Base-by-base conservation (phyloP, 2,797 vertebrate species). In the Danio choprae region DNA sequence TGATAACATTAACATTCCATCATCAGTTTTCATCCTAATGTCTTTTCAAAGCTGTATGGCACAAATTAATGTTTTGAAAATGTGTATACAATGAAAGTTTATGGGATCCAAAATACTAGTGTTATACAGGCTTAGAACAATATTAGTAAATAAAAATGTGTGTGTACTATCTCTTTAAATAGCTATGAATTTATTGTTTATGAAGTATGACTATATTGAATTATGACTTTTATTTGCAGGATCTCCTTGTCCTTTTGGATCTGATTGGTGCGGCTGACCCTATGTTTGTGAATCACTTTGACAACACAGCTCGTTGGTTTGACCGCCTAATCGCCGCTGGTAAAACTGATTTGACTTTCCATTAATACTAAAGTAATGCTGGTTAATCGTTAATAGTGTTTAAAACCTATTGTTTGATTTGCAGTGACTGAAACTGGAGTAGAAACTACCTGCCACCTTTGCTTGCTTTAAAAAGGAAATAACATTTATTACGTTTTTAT, bases 161-260 rank as follows among this genome's bases (percentile, higher is more conserved):
- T 5, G 11, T 71, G 38, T 7, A 15, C 4, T 29, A 3, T 40
- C 22, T 46, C 4, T 58, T 41, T 56, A 22, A 43, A 18, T 16
- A 43, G 77, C 20, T 67, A 4, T 74, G 43, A 60, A 36, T 48
- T 1, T 29, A 29, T 11, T 8, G 7, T 20, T 2, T 29, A 22
- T 58, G 40, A 40, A 46, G 8, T 74, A 36, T 51, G n/a, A 43
- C 43, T 41, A 36, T 62, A 8, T 55, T 68, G 22, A 50, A 36
- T 65, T 64, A 16, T 29, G 15, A 15, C 79, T 59, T 15, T 2
- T 50, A 15, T 78, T 51, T 82, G 6, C 18, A 98, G 97, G 95
- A 95, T 83, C 93, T 98, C 18, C 96, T 98, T 82, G 89, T 98
- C 85, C 91, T 98, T 40, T 89, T 98, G 18, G 96, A 97, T 81